A percentile compares a stretch with the other conserved stretches of the same genome.
Conservation (phyloP, 2,797 vertebrate species). For the Acridotheres tristis region DNA sequence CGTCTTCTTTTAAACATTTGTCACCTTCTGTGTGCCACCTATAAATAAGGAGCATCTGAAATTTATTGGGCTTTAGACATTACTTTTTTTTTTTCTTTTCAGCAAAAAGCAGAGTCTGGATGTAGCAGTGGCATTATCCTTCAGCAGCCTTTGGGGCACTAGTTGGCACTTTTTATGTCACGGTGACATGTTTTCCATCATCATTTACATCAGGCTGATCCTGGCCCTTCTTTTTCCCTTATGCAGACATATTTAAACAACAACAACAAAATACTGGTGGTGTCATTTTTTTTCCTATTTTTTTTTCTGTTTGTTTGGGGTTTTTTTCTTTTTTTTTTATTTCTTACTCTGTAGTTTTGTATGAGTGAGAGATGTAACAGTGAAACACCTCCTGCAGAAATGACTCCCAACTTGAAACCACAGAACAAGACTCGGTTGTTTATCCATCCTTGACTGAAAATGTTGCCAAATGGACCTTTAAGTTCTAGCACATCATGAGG, state of each 20-base stretch:
- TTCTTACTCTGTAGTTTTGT: conserved; percentile 58
- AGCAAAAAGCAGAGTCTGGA: conserved; percentile 44
- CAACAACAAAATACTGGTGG: conserved; percentile 26
- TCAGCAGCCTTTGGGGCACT: conserved; percentile 40
- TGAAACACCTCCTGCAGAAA: conserved; percentile 46
- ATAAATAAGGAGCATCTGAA: conserved; percentile 44
- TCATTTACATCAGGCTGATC: conserved; percentile 48
- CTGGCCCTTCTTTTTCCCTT: neutral
- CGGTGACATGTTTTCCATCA: conserved; percentile 11
- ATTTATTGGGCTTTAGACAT: neutral
- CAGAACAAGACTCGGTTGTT: conserved; percentile 43
- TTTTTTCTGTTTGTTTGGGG: neutral
- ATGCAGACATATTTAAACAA: conserved; percentile 51
- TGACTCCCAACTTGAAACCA: conserved; percentile 64
- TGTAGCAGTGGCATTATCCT: conserved; percentile 60
- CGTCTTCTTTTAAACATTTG: conserved; percentile 35
- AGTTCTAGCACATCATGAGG: conserved; percentile 60
- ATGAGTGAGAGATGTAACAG: conserved; percentile 66
- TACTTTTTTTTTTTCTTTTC: conserved; percentile 18
- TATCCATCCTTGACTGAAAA: conserved; percentile 58
- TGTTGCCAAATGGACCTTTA: conserved; percentile 76
- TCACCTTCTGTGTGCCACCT: conserved; percentile 31
- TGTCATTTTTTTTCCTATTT: neutral
- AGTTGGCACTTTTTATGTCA: conserved; percentile 57
- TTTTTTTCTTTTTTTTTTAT: neutral